Evolutionary conservation across 2,113 vertebrate genomes (phyloP).

Genomic region (Microtus richardsoni): DNA sequence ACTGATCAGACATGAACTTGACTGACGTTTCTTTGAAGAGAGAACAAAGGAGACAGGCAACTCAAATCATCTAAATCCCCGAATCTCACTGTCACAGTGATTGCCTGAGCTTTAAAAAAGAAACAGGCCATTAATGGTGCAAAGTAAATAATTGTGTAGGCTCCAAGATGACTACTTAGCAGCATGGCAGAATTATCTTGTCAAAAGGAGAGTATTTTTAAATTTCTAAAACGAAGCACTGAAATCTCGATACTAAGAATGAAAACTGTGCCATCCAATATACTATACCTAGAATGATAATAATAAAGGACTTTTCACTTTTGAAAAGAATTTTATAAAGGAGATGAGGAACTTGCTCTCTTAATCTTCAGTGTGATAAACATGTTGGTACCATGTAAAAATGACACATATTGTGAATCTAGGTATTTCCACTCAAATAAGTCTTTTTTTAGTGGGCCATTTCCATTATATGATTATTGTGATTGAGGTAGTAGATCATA

Average conservation of each 20-base stretch:
- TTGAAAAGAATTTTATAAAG: constrained; percentile 18
- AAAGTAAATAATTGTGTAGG: constrained; percentile 76
- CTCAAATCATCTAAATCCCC: constrained; percentile 59
- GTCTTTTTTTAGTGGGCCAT: background rate
- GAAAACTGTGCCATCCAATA: constrained; percentile 42
- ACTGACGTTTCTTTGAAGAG: constrained; percentile 73
- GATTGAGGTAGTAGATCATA: background rate
- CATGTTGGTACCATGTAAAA: background rate
- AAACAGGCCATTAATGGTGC: constrained; percentile 57
- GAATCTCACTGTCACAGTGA: constrained; percentile 65
- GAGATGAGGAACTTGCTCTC: background rate
- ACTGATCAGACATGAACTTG: constrained; percentile 53
- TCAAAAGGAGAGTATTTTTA: constrained; percentile 75
- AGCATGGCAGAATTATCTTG: constrained; percentile 76
- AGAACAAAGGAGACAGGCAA: constrained; percentile 67
- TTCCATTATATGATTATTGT: background rate
- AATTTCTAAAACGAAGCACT: constrained; percentile 55
- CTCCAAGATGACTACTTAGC: constrained; percentile 65
- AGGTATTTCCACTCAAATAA: background rate
- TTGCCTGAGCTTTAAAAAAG: constrained; percentile 67
- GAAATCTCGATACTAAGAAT: constrained; percentile 59
- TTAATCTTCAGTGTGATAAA: background rate
- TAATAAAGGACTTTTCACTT: constrained; percentile 20
- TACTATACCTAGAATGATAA: constrained; percentile 20
- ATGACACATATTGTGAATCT: background rate